Conservation (phyloP, 1,140 invertebrate genomes). For the Trichomalopsis sarcophagae region DNA sequence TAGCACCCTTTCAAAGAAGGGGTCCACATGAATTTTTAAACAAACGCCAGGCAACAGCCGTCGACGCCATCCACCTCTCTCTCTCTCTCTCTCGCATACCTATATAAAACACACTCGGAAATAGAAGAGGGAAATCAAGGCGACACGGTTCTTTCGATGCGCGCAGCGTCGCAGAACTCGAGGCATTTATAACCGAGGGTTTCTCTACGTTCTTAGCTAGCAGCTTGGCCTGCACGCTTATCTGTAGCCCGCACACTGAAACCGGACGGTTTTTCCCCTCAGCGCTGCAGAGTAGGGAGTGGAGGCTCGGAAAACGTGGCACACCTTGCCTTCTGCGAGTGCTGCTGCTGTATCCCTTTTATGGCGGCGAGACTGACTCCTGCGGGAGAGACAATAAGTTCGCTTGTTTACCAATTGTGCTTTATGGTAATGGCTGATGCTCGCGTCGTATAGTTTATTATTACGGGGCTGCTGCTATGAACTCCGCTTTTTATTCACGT, state of each 20-base stretch:
- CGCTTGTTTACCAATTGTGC: background rate
- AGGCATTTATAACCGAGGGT: conserved; percentile 27
- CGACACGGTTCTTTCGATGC: conserved; percentile 24
- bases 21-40: conserved; percentile 44
- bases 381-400: background rate
- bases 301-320: background rate
- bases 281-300: too few relatives aligned
- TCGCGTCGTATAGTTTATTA: too few relatives aligned
- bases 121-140: conserved; percentile 8
- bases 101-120: background rate
- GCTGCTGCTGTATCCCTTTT: background rate
- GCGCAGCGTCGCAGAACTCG: background rate
- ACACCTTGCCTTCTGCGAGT: background rate
- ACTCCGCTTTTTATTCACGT: too few relatives aligned
- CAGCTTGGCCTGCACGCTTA: conserved; percentile 3
- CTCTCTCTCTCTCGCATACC: background rate
- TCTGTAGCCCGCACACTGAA: background rate
- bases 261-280: background rate
- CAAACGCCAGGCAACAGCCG: conserved; percentile 12
- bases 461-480: too few relatives aligned
- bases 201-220: background rate
- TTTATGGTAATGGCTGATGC: background rate
- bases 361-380: background rate
- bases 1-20: conserved; percentile 35
- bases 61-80: background rate